Percentiles rank a stretch among this genome's conserved stretches.
Conservation (phyloP, 2,888 invertebrate species). For the Drosophila sordidula region DNA sequence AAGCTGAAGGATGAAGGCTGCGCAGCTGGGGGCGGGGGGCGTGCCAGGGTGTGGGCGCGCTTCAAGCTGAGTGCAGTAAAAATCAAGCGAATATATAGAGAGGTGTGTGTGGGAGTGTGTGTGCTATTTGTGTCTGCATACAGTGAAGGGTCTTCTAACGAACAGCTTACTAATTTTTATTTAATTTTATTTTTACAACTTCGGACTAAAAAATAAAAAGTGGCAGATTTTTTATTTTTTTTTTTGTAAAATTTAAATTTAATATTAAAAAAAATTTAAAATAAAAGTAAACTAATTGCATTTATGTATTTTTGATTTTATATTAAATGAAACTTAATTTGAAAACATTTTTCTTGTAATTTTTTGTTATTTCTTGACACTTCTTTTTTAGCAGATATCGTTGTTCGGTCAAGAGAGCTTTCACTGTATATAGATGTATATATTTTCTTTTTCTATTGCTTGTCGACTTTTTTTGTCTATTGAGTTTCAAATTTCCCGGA, state of each 20-base stretch:
- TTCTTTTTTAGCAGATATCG: too few relatives aligned
- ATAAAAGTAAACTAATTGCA: too few relatives aligned
- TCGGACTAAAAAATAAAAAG: too few relatives aligned
- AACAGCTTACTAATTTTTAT: too few relatives aligned
- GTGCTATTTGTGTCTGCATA: background rate
- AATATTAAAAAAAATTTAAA: too few relatives aligned
- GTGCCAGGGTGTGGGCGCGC: constrained; percentile 1
- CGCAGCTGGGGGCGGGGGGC: background rate
- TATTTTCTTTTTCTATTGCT: constrained; percentile 78
- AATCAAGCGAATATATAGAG: constrained; percentile 72
- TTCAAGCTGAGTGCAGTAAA: constrained; percentile 78
- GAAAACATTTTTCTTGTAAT: too few relatives aligned
- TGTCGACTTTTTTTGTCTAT: constrained; percentile 73
- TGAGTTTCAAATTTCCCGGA: constrained; percentile 80
- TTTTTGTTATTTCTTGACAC: too few relatives aligned
- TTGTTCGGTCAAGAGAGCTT: background rate
- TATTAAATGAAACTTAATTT: too few relatives aligned
- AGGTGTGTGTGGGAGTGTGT: constrained; percentile 6
- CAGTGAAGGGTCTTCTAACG: background rate
- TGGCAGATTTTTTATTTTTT: too few relatives aligned
- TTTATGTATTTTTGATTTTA: too few relatives aligned
- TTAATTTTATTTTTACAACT: too few relatives aligned
- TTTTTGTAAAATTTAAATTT: too few relatives aligned
- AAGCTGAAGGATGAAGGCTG: constrained; percentile 29
- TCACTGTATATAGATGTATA: constrained; percentile 23